Evolutionary conservation across 2,113 vertebrate species (phyloP).

Genomic region (Lophotis ruficrista): DNA sequence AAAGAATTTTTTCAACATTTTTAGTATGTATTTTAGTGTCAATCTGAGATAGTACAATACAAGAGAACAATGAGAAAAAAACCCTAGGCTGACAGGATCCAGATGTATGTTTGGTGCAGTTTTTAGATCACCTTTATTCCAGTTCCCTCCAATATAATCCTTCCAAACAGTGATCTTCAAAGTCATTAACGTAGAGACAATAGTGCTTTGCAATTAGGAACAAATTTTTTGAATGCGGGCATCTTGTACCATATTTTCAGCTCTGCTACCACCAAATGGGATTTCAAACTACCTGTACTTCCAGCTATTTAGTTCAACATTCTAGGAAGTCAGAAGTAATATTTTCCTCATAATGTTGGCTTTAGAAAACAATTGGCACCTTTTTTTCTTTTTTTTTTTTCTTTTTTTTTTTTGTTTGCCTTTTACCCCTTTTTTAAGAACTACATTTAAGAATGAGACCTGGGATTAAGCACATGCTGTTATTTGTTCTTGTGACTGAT

Average conservation of each 20-base stretch:
- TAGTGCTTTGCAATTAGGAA: not conserved
- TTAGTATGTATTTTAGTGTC: not conserved
- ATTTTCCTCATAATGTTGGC: not conserved
- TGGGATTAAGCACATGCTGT: not conserved
- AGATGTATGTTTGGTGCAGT: not conserved
- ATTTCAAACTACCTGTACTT: not conserved
- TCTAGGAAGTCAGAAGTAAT: not conserved
- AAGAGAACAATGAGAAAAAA: not conserved
- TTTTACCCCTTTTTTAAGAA: not conserved
- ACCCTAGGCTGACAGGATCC: not conserved
- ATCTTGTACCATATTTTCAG: not conserved
- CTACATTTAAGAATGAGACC: not conserved
- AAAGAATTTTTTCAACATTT: not conserved
- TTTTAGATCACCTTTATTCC: not conserved
- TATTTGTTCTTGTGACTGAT: not conserved
- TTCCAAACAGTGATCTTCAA: not conserved
- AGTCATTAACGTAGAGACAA: not conserved
- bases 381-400: not conserved
- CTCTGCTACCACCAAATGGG: not conserved
- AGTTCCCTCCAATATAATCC: not conserved
- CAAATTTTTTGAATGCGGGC: not conserved
- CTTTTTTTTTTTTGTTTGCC: not conserved
- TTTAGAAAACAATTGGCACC: not conserved
- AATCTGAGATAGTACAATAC: not conserved
- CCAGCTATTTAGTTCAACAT: not conserved